These are phyloP conservation scores for Ceraclea dissimilis DNA, from an alignment of 2,888 invertebrate species.

Conservation along the genomic window DNA sequence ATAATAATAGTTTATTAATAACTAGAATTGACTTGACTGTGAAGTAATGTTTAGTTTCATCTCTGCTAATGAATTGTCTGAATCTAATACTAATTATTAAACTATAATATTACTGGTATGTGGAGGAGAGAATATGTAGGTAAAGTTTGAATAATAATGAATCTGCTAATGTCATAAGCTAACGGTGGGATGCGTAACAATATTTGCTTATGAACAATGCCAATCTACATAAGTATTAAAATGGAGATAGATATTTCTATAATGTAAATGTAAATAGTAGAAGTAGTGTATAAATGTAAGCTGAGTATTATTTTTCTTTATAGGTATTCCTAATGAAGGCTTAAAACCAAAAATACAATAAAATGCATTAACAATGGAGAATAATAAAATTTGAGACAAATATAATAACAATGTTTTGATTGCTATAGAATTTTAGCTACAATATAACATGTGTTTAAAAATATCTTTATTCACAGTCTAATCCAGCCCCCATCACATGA, in stretches of 20 bases:
- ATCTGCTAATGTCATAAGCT: conserved; percentile 25
- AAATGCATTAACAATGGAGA: conserved; percentile 25
- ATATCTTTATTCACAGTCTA: conserved; percentile 25
- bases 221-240: conserved; percentile 13
- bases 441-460: conserved; percentile 23
- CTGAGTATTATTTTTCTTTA: conserved; percentile 15
- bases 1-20: too few species aligned
- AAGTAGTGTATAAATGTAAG: conserved; percentile 11
- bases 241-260: not conserved
- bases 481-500: conserved; percentile 24
- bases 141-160: not conserved
- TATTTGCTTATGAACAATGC: conserved; percentile 25
- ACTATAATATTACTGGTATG: too few species aligned
- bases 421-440: conserved; percentile 26
- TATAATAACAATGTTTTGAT: conserved; percentile 25
- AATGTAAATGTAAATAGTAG: not conserved
- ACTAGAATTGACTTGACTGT: too few species aligned
- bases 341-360: conserved; percentile 15
- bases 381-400: conserved; percentile 25
- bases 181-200: conserved; percentile 24
- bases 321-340: conserved; percentile 16
- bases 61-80: too few species aligned
- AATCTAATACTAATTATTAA: too few species aligned
- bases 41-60: too few species aligned
- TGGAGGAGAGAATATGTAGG: too few species aligned